A percentile compares a stretch with the other conserved stretches of the same genome.
Evolutionary conservation across 2,113 vertebrate species (phyloP).

Genomic region (Petrocephalus zakoni): DNA sequence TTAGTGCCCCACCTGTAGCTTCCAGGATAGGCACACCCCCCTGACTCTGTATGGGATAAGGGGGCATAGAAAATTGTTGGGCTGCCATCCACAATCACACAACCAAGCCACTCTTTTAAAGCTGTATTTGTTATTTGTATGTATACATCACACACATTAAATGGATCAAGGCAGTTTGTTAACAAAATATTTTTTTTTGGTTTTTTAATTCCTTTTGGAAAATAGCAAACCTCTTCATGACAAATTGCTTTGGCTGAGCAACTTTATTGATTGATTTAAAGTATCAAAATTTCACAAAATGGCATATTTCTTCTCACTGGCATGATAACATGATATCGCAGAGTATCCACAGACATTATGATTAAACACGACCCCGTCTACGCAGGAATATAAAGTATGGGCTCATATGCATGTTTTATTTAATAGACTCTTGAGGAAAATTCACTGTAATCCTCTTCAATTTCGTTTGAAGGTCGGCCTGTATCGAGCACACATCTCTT

Average conservation of each 20-base stretch:
- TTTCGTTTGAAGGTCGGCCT: background rate
- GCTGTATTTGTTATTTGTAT: background rate
- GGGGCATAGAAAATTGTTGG: background rate
- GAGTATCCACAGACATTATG: background rate
- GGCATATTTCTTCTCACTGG: background rate
- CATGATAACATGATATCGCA: background rate
- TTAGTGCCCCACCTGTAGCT: background rate
- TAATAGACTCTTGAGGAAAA: background rate
- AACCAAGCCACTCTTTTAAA: background rate
- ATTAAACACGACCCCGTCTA: background rate
- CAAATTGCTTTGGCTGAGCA: background rate
- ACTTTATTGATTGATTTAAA: background rate
- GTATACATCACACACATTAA: background rate
- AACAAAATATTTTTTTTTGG: background rate
- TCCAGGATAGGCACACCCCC: background rate
- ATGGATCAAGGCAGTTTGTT: background rate
- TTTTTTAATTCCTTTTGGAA: background rate
- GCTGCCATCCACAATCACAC: background rate
- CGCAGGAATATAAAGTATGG: background rate
- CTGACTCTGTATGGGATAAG: background rate
- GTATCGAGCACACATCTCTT: background rate
- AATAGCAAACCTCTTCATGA: background rate
- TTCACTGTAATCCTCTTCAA: background rate
- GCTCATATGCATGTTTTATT: slow-evolving; percentile 5
- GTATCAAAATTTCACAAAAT: background rate